Base-by-base conservation (phyloP, 2,888 invertebrate genomes). In the Punctoribates punctum region DNA sequence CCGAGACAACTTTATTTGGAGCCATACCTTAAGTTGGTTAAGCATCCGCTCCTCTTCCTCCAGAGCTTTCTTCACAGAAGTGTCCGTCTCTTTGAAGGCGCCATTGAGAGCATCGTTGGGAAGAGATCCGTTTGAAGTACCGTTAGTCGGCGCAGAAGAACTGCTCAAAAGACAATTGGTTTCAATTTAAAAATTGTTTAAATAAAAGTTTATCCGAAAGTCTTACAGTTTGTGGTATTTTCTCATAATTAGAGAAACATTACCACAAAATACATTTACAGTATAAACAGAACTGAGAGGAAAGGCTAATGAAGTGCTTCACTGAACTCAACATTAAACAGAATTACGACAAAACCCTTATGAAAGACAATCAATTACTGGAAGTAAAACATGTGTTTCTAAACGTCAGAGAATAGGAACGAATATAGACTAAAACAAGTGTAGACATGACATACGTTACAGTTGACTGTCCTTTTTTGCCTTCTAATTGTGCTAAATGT, bases 1-100 rank as follows among this genome's bases (percentile, higher is more conserved):
- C 27, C 15, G 23, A 15, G 15, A 29, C 23, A n/a, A 70, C 9
- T 23, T 46, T 27, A 67, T 29, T 27, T 29, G 38, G 20, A 9
- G 6, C 27, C 75, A 54, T 79, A 94, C 96, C 90, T 96, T 96
- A 84, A 95, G 93, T 85, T 94, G 93, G 85, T 93, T 95, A 88
- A 98, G 91, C 76, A 93, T 93, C 34, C 94, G 94, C 84, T 96
- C 96, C 84, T 99, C 98, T 83, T 98, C 96, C 38, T 96, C 96
- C 78, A 99, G 85, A 57, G 80, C 80, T 67, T 75, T 79, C 38
- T 78, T 77, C 0, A 74, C 75, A 46, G 65, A 48, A 27, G 57
- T 27, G 20, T 78, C 74, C 23, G 48, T 48, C 48, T 77, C 75
- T 20, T 65, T 73, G 51, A 27, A 62, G 8, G 13, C 38, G 17